Conservation (phyloP, 2,888 invertebrate species). For the Drosophila hawaiiensis region DNA sequence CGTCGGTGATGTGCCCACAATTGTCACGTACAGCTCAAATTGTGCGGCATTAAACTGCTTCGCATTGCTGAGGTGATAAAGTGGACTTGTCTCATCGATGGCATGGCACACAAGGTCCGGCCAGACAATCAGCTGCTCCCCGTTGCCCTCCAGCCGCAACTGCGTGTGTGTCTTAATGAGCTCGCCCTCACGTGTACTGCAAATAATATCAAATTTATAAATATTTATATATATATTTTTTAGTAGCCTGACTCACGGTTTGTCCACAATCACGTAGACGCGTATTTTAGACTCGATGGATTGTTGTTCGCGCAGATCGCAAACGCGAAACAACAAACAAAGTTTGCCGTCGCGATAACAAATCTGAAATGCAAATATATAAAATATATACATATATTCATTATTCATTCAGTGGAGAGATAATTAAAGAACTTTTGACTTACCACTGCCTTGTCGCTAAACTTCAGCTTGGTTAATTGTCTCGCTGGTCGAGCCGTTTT, state of each 20-base stretch:
- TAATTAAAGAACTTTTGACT: constrained; percentile 59
- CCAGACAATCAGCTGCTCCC: constrained; percentile 91
- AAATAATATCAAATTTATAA: background rate
- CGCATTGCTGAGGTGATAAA: constrained; percentile 91
- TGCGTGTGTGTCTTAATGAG: constrained; percentile 90
- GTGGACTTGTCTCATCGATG: constrained; percentile 91
- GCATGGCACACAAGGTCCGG: constrained; percentile 94
- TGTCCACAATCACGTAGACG: constrained; percentile 86
- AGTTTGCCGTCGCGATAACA: constrained; percentile 92
- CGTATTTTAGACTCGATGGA: constrained; percentile 92
- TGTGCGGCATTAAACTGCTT: constrained; percentile 90
- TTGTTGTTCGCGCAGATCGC: constrained; percentile 91
- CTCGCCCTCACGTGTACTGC: constrained; percentile 88
- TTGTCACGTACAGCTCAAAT: constrained; percentile 92
- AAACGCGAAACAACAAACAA: constrained; percentile 92
- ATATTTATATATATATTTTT: background rate
- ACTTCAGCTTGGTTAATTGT: constrained; percentile 91
- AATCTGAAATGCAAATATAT: constrained; percentile 86
- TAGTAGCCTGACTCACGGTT: constrained; percentile 66
- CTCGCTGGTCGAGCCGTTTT: constrained; percentile 92
- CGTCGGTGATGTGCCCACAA: constrained; percentile 92
- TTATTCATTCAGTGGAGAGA: background rate
- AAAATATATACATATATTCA: background rate
- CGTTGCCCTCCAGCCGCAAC: constrained; percentile 88
- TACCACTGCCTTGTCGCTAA: constrained; percentile 91